These are phyloP conservation scores for Coracopsis vasa DNA, from an alignment of 2,113 vertebrate genomes.

Conservation along the genomic window DNA sequence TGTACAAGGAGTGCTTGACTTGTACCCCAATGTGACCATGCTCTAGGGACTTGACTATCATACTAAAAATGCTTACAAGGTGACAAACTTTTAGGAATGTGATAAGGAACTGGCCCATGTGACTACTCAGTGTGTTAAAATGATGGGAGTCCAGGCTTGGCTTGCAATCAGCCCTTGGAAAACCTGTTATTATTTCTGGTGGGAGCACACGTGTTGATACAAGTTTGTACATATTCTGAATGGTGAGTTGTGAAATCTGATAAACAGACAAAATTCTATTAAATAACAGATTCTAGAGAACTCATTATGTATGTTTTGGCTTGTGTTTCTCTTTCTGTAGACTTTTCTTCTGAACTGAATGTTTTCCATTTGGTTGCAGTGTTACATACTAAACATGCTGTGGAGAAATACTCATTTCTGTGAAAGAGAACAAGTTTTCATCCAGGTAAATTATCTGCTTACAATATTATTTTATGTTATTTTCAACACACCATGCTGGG, in stretches of 20 bases:
- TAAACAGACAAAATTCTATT: neutral
- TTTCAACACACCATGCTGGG: neutral
- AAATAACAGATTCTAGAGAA: neutral
- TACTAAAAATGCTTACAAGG: neutral
- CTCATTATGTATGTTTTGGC: neutral
- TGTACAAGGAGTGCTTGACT: neutral
- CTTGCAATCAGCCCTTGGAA: neutral
- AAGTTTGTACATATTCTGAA: neutral
- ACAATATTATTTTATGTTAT: neutral
- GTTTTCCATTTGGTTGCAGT: neutral
- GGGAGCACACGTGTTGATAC: accelerated
- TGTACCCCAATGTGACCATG: accelerated
- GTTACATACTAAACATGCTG: neutral
- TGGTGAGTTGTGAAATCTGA: neutral
- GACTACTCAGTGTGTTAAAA: neutral
- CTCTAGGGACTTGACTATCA: neutral
- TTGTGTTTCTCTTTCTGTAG: neutral
- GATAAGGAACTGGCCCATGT: neutral
- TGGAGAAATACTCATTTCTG: neutral
- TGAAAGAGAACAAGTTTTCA: neutral
- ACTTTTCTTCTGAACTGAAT: neutral
- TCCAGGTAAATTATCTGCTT: neutral
- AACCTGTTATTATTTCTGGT: neutral
- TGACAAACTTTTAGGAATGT: neutral
- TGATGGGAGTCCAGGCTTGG: neutral